A percentile compares a stretch with the other conserved stretches of the same genome.
Evolutionary conservation across 2,113 vertebrate genomes (phyloP).

Genomic region (Oriolus oriolus): DNA sequence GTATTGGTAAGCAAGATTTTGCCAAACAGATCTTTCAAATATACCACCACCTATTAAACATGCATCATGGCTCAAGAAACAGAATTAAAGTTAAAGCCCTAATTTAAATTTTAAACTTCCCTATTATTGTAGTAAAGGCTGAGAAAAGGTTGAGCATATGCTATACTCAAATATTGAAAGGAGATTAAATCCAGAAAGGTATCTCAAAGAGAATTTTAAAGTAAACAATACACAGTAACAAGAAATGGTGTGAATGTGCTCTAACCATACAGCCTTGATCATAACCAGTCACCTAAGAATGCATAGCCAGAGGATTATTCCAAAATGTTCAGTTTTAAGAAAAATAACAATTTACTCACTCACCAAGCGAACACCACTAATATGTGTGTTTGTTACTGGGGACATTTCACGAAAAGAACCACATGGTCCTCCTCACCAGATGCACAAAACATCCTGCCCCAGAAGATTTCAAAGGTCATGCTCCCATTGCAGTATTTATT

Average conservation of each 20-base stretch:
- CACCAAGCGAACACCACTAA: accelerated
- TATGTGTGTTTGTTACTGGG: not conserved
- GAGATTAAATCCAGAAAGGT: not conserved
- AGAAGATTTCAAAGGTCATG: not conserved
- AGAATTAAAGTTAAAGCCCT: slow-evolving; percentile 2
- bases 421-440: not conserved
- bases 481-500: not conserved
- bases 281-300: not conserved
- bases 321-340: not conserved
- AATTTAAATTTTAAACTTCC: not conserved
- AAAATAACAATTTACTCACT: not conserved
- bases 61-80: not conserved
- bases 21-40: not conserved
- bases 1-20: not conserved
- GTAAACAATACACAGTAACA: not conserved
- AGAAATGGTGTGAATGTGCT: not conserved
- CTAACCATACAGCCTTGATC: not conserved
- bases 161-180: not conserved
- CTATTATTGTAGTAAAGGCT: not conserved
- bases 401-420: not conserved
- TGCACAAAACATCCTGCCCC: not conserved
- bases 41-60: not conserved
- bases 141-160: not conserved
- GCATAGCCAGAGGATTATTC: not conserved
- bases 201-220: not conserved